Percentiles rank a stretch among this genome's conserved stretches.
Conservation (phyloP, 2,888 invertebrate species). For the Orgyia antiqua region DNA sequence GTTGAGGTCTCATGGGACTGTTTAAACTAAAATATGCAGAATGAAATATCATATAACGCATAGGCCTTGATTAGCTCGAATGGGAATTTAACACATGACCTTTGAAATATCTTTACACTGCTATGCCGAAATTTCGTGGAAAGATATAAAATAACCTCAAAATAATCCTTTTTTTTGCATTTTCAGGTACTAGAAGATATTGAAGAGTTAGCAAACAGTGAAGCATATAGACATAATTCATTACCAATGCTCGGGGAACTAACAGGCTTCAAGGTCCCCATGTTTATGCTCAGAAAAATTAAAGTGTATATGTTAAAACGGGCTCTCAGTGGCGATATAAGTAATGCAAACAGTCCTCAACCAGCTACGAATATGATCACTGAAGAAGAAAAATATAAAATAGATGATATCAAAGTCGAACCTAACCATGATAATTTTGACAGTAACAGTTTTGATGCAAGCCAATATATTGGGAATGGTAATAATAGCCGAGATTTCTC, state of each 20-base stretch:
- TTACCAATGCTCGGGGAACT: slow-evolving; percentile 82
- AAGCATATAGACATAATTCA: slow-evolving; percentile 83
- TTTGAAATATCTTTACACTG: no score
- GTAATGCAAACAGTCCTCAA: slow-evolving; percentile 57
- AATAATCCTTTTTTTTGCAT: background rate
- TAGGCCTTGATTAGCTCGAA: no score
- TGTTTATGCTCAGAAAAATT: slow-evolving; percentile 86
- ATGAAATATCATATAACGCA: no score
- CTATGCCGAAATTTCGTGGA: no score
- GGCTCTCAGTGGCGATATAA: slow-evolving; percentile 47
- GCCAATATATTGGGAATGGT: slow-evolving; percentile 53
- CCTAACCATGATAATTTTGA: slow-evolving; percentile 54
- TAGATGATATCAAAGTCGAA: slow-evolving; percentile 62
- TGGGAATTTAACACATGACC: no score
- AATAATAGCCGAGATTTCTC: slow-evolving; percentile 58
- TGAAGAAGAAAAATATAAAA: slow-evolving; percentile 52
- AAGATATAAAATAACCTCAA: no score
- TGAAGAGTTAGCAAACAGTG: slow-evolving; percentile 83
- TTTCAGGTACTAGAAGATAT: slow-evolving; percentile 84
- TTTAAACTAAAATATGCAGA: no score
- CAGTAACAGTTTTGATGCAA: slow-evolving; percentile 56
- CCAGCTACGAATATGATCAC: slow-evolving; percentile 50
- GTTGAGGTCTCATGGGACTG: no score
- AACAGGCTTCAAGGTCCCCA: slow-evolving; percentile 86
- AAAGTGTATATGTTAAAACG: slow-evolving; percentile 78